A percentile compares a stretch with the other conserved stretches of the same genome.
Evolutionary conservation across 2,797 vertebrate species (phyloP).

Genomic region (Crenuchus spilurus): DNA sequence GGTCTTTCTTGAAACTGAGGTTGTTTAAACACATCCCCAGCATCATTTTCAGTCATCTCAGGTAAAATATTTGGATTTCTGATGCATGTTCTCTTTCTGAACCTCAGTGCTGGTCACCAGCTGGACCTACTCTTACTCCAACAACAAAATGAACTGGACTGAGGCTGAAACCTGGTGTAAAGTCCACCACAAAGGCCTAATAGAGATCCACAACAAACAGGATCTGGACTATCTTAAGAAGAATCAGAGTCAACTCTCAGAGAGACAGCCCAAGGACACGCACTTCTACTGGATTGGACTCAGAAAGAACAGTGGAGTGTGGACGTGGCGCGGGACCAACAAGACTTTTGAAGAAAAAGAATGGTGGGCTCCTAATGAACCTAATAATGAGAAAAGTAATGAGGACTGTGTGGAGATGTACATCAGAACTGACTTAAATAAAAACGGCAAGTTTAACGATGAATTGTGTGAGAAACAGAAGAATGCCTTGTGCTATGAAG

Average conservation of each 20-base stretch:
- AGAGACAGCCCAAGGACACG: too few species aligned
- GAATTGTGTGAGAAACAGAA: constrained; percentile 57
- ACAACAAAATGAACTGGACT: constrained; percentile 23
- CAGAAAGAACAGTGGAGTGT: constrained; percentile 63
- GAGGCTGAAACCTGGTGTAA: constrained; percentile 42
- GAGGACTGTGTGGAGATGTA: constrained; percentile 82
- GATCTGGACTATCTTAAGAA: constrained; percentile 38
- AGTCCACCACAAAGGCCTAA: constrained; percentile 32
- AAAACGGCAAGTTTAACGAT: constrained; percentile 78
- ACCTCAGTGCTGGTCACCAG: constrained; percentile 30
- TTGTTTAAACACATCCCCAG: not conserved
- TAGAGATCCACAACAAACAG: constrained; percentile 50
- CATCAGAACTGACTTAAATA: accelerated
- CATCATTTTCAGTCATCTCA: not conserved
- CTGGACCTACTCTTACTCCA: constrained; percentile 50
- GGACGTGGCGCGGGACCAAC: constrained; percentile 78
- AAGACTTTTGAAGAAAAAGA: constrained; percentile 65
- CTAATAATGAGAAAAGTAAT: constrained; percentile 66
- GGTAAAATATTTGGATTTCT: not conserved
- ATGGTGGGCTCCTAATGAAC: constrained; percentile 73
- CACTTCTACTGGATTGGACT: constrained; percentile 82
- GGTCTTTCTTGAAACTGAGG: not conserved
- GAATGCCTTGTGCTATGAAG: constrained; percentile 68
- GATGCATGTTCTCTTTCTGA: not conserved
- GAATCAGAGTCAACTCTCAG: accelerated